Evolutionary conservation across 2,113 vertebrate species (phyloP).

Genomic region (Emydocephalus ijimae): DNA sequence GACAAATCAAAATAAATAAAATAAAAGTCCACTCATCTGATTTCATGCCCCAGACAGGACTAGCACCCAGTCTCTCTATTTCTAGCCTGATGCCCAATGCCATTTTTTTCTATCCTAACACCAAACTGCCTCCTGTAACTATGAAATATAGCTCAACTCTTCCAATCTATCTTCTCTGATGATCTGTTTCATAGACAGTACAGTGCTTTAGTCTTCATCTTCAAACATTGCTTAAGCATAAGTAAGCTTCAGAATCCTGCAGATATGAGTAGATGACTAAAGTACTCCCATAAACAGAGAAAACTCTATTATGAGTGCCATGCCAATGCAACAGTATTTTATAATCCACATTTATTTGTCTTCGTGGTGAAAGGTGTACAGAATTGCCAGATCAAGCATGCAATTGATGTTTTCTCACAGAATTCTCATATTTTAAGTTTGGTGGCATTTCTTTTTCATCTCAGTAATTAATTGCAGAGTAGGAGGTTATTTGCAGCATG

Average conservation of each 20-base stretch:
- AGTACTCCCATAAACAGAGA: neutral
- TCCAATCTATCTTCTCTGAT: neutral
- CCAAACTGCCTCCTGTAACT: neutral
- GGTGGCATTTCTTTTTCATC: neutral
- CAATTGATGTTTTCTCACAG: neutral
- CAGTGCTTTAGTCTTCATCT: neutral
- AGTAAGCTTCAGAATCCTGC: neutral
- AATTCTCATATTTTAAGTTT: neutral
- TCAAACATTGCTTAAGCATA: neutral
- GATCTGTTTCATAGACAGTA: neutral
- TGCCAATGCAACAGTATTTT: neutral
- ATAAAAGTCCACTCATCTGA: neutral
- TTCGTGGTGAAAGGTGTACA: neutral
- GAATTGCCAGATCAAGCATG: neutral
- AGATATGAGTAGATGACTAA: neutral
- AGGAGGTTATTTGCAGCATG: slow-evolving; percentile 66
- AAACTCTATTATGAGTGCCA: neutral
- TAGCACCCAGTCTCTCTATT: neutral
- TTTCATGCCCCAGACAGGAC: neutral
- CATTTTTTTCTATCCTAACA: no score
- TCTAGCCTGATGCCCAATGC: neutral
- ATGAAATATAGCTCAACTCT: neutral
- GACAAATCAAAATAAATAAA: no score
- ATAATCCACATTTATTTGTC: neutral
- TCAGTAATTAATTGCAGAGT: slow-evolving; percentile 58